Base-by-base conservation (phyloP, 1,140 invertebrate genomes). In the Zophobas atratus region DNA sequence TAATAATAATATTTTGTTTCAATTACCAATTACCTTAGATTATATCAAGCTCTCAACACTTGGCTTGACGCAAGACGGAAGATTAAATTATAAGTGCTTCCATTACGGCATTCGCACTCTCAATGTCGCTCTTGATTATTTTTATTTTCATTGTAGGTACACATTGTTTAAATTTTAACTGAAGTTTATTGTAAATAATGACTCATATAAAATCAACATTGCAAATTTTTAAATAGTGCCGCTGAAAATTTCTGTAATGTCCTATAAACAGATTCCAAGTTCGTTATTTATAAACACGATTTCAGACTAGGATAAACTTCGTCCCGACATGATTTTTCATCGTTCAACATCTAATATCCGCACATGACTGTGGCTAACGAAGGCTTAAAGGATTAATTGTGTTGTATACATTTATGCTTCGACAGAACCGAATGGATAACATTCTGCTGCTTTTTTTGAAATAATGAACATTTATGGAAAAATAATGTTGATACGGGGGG, bases 21-120 rank as follows among this genome's bases (percentile, higher is more conserved):
- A 57, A 57, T 57, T 57, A 35, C 38, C 56, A 60, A 60, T 60
- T 60, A 46, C 3, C 43, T 60, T n/a, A 60, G 56, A 60, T 60
- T 36, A 35, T n/a, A 35, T 38, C 0, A 60, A 6, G 35, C 8
- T 34, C 53, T 60, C 56, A 60, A 60, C 56, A 60, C 56, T 60
- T 38, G 6, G 43, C 34, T 60, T 60, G 56, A 60, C 36, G 56
- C n/a, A 39, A 20, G 32, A 38, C 36, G 35, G 56, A 46, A 8
- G 3, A 36, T 60, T 36, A 35, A 60, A 60, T 60, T 8, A 38
- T 35, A 36, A 60, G n/a, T 36, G 36, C 34, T 60, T 8, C n/a
- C 33, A 57, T 57, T 57, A 35, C 56, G n/a, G 34, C 38, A 60
- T 36, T 60, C 33, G 36, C 20, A 60, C 56, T 35, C 33, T 20